Base-by-base conservation (phyloP, 2,113 vertebrate genomes). In the Narcine bancroftii region DNA sequence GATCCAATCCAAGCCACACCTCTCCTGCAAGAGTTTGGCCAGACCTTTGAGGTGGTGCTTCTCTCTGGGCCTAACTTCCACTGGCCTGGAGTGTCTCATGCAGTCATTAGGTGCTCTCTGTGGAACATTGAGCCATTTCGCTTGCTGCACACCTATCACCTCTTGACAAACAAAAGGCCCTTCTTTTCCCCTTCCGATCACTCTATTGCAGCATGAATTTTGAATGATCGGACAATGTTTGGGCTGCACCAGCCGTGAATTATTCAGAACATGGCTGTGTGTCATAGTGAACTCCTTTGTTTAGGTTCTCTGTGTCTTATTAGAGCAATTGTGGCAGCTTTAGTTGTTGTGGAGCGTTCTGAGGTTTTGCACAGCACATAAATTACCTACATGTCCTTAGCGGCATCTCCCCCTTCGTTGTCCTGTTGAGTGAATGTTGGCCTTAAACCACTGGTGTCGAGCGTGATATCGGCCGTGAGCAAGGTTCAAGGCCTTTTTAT, bases 121-220 rank as follows among this genome's bases (percentile, higher is more conserved):
- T 42, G 36, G 15, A 76, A 15, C 36, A 42, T n/a, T 77, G 75
- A 45, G 42, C 75, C 39, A 77, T 85, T 56, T 85, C 50, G 47
- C 79, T 50, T 56, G 24, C 42, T 56, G 3, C 15, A 56, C 10
- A 56, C 33, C 29, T 33, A 33, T 17, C 56, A 60, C 56, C 79
- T 85, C 33, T 85, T 79, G 42, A 47, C 53, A 60, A 85, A 60
- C 29, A 60, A 47, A 45, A 81, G 56, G 26, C 17, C 83, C n/a
- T n/a, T 89, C 36, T 42, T 89, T 63, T 89, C 2, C n/a, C 83
- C 36, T 19, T 66, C 45, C 60, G 26, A 6, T 6, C 63, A 24
- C 33, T 60, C 15, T 85, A 50, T n/a, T 53, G 53, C 50, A 60
- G 53, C 81, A 89, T 89, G 24, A 89, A 89, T 89, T 89, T 89